A percentile compares a stretch with the other conserved stretches of the same genome.
Conservation (phyloP, 2,888 invertebrate genomes). For the Agrochola lychnidis region DNA sequence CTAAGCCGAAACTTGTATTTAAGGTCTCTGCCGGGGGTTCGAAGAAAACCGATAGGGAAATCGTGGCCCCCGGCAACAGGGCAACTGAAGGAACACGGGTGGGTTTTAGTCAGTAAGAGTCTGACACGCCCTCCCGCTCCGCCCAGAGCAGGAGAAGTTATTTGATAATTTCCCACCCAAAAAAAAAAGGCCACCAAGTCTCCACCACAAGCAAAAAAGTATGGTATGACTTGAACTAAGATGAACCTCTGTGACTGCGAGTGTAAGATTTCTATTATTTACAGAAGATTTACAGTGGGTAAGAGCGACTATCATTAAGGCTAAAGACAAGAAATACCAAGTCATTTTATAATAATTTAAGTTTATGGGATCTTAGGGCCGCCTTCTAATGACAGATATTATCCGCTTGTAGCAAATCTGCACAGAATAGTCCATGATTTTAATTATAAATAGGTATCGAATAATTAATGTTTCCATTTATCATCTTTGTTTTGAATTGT, state of each 20-base stretch:
- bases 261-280: neutral
- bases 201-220: too few relatives aligned
- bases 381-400: neutral
- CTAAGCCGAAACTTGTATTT: too few relatives aligned
- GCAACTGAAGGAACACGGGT: too few relatives aligned
- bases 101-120: too few relatives aligned
- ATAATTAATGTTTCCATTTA: neutral
- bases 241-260: neutral
- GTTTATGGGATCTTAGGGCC: neutral
- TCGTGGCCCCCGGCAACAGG: too few relatives aligned
- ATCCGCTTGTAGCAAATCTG: neutral
- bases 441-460: neutral
- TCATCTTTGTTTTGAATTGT: neutral
- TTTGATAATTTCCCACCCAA: too few relatives aligned
- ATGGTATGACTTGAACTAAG: neutral
- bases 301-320: conserved; percentile 7
- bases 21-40: too few relatives aligned
- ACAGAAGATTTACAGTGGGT: neutral
- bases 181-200: too few relatives aligned
- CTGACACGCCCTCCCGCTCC: too few relatives aligned
- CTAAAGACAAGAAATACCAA: conserved; percentile 9
- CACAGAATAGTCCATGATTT: neutral
- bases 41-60: too few relatives aligned
- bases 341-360: conserved; percentile 34
- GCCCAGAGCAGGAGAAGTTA: too few relatives aligned